A percentile compares a stretch with the other conserved stretches of the same genome.
These are phyloP conservation scores for Camponotus fellah DNA, from an alignment of 2,888 invertebrate species.

Conservation along the genomic window DNA sequence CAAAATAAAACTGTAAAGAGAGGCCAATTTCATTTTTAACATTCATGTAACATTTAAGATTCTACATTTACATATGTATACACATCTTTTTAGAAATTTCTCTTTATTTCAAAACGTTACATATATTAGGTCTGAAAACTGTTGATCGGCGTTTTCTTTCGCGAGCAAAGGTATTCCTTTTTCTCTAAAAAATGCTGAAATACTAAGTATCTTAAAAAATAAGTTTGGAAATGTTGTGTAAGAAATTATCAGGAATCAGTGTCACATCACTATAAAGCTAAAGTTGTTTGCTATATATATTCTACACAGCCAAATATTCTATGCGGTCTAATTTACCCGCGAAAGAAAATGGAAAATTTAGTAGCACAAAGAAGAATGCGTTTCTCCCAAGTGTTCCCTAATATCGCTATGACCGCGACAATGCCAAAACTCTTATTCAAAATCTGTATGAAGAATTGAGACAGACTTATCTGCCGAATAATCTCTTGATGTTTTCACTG, in stretches of 20 bases:
- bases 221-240: not conserved
- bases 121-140: constrained; percentile 22
- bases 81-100: constrained; percentile 3
- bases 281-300: not conserved
- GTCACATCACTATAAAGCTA: not conserved
- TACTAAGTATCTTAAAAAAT: not conserved
- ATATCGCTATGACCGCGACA: constrained; percentile 6
- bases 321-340: not conserved
- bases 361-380: not conserved
- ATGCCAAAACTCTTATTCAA: not conserved
- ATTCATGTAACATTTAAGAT: not conserved
- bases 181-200: constrained; percentile 4
- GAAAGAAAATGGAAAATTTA: constrained; percentile 21
- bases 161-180: not conserved
- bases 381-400: not conserved
- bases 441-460: constrained; percentile 1
- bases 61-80: constrained; percentile 18
- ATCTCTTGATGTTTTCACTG: constrained; percentile 72
- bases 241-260: not conserved
- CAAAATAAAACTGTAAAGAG: not conserved
- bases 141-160: not conserved
- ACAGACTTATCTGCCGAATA: not conserved
- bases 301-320: not conserved
- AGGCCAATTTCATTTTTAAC: not conserved
- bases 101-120: constrained; percentile 44